Percentiles rank a stretch among this genome's conserved stretches.
phyloP scores from a whole-genome alignment of 2,797 vertebrate species.

The Helostoma temminkii region DNA sequence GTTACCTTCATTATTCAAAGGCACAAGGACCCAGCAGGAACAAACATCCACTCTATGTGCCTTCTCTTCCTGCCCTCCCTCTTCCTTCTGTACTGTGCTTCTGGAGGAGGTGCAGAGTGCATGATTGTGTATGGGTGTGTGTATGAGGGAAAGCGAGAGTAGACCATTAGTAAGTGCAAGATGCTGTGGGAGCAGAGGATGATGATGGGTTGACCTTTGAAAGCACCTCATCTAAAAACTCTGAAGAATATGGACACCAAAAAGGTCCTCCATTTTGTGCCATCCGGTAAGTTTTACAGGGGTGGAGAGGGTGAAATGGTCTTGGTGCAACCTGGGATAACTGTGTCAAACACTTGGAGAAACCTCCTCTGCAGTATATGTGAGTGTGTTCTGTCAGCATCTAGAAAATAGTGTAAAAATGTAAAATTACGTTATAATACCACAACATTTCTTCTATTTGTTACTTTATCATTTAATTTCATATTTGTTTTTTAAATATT shows the following conservation, averaged over 20 bases:
- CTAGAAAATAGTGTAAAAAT: too few species aligned
- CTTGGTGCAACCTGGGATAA: slow-evolving; percentile 58
- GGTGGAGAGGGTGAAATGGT: slow-evolving; percentile 42
- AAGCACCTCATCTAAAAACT: slow-evolving; percentile 49
- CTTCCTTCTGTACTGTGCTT: slow-evolving; percentile 56
- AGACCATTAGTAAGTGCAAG: slow-evolving; percentile 23
- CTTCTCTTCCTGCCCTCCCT: slow-evolving; percentile 40
- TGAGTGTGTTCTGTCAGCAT: background rate
- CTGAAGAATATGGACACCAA: slow-evolving; percentile 77
- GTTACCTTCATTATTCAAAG: background rate
- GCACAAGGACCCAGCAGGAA: slow-evolving; percentile 68
- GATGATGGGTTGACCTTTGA: slow-evolving; percentile 80
- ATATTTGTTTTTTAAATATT: too few species aligned
- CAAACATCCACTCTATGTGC: slow-evolving; percentile 2
- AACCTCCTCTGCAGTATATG: background rate
- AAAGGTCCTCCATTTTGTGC: slow-evolving; percentile 79
- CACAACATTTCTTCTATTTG: background rate
- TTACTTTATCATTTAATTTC: background rate
- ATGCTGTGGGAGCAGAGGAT: slow-evolving; percentile 57
- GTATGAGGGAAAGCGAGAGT: slow-evolving; percentile 21
- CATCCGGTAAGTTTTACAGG: slow-evolving; percentile 80
- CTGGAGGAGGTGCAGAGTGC: slow-evolving; percentile 51
- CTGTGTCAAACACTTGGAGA: slow-evolving; percentile 57
- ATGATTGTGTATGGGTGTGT: slow-evolving; percentile 23
- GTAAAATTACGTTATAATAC: background rate